Percentiles rank a stretch among this genome's conserved stretches.
These are phyloP conservation scores for Liolophura sinensis DNA, from an alignment of 1,140 invertebrate species.

Conservation along the genomic window DNA sequence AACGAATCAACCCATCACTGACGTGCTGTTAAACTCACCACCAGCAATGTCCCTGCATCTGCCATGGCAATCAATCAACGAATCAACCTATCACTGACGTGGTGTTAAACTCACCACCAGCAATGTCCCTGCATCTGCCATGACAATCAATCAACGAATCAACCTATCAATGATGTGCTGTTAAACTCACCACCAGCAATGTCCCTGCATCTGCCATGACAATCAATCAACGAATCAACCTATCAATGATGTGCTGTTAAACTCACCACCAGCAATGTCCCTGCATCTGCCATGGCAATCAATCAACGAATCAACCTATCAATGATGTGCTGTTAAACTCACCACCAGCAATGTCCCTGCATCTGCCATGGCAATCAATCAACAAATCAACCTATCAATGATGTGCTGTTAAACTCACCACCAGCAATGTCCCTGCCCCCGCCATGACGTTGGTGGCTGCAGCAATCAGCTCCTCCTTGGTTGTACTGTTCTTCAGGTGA, in stretches of 20 bases:
- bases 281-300: neutral
- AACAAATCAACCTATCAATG: neutral
- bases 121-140: no score
- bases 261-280: no score
- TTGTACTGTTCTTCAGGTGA: neutral
- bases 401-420: neutral
- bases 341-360: neutral
- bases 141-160: no score
- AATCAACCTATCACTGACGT: neutral
- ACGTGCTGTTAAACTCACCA: neutral
- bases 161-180: no score
- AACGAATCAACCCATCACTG: neutral
- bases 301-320: neutral
- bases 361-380: neutral
- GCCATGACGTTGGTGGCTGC: neutral
- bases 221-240: no score
- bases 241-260: no score
- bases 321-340: neutral
- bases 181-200: no score
- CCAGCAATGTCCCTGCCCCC: neutral
- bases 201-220: no score
- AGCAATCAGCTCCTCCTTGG: constrained; percentile 2
- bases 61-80: neutral
- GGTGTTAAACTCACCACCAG: no score
- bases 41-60: neutral